Conservation (phyloP, 2,113 vertebrate species). For the Thomomys bottae region DNA sequence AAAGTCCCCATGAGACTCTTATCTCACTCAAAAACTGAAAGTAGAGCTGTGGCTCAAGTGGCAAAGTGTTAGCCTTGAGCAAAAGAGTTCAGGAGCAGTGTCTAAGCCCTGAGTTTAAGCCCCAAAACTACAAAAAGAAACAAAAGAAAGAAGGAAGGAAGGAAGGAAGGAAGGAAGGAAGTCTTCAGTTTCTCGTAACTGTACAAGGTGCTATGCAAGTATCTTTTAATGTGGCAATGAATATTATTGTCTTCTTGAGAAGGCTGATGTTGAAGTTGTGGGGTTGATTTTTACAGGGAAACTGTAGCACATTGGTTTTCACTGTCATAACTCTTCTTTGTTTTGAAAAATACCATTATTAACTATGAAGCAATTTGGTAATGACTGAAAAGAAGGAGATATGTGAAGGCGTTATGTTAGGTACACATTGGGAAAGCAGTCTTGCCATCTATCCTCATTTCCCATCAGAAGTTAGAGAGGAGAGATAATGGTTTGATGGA, state of each 20-base stretch:
- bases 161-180: too few species aligned
- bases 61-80: too few species aligned
- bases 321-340: slow-evolving; percentile 47
- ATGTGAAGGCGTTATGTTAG: not conserved
- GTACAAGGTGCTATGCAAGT: not conserved
- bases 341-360: slow-evolving; percentile 31
- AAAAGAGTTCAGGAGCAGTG: too few species aligned
- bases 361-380: slow-evolving; percentile 41
- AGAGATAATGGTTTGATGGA: not conserved
- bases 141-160: too few species aligned
- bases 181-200: not conserved
- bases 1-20: too few species aligned
- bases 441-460: not conserved
- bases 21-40: too few species aligned
- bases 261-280: not conserved
- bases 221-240: not conserved
- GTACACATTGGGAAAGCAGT: not conserved
- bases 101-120: too few species aligned
- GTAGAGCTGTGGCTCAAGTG: too few species aligned
- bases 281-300: slow-evolving; percentile 36
- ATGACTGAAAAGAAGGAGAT: slow-evolving; percentile 38
- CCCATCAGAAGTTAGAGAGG: not conserved
- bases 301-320: not conserved
- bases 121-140: too few species aligned
- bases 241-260: slow-evolving; percentile 25